These are phyloP conservation scores for Paedocypris sp. DNA, from an alignment of 2,113 vertebrate genomes.

Conservation along the genomic window DNA sequence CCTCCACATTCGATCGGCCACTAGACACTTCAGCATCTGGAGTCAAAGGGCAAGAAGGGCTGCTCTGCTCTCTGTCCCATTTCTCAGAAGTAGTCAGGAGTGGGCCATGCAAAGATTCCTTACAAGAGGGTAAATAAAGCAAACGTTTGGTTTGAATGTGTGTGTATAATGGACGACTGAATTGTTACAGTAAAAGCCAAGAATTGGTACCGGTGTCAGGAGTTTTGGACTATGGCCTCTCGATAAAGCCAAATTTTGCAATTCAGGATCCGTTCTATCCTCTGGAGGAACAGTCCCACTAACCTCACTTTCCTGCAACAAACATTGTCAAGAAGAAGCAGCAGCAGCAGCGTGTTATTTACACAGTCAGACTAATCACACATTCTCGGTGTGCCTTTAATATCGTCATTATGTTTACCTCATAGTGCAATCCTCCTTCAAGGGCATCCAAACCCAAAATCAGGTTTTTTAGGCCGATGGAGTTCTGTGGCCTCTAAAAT, in stretches of 20 bases:
- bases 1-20: no score
- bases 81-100: no score
- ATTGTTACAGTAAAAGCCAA: neutral
- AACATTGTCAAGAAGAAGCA: neutral
- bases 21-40: no score
- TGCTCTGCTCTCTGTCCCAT: no score
- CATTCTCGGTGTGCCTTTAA: neutral
- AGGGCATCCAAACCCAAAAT: conserved; percentile 66
- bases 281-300: conserved; percentile 45
- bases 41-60: no score
- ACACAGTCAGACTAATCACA: neutral
- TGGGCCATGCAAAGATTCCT: no score
- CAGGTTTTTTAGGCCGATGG: conserved; percentile 64
- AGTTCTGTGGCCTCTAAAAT: conserved; percentile 47
- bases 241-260: conserved; percentile 50
- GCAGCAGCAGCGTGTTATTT: no score
- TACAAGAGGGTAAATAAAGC: no score
- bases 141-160: no score
- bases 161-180: no score
- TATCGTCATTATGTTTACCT: conserved; percentile 55
- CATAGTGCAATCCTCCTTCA: conserved; percentile 64
- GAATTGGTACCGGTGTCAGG: conserved; percentile 42
- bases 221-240: conserved; percentile 54
- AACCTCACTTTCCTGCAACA: conserved; percentile 22
- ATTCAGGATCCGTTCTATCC: conserved; percentile 56